phyloP scores from a whole-genome alignment of 2,113 vertebrate species.

The Elephas maximus region DNA sequence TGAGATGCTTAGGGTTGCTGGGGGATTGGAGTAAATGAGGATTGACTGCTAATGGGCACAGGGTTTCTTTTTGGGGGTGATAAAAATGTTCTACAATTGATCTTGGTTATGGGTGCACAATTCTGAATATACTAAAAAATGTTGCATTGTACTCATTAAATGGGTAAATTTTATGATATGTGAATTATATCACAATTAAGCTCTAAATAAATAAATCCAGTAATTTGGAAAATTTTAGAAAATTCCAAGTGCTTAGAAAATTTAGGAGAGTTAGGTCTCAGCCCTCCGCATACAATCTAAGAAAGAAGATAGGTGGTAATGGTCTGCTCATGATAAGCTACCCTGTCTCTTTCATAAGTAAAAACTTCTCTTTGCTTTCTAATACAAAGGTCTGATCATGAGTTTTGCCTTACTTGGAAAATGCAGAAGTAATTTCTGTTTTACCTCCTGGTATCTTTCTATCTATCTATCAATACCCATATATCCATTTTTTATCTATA shows the following conservation, averaged over 20 bases:
- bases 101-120: too few species aligned
- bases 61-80: background rate
- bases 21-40: background rate
- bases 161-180: background rate
- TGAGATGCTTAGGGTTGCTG: background rate
- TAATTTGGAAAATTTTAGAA: constrained; percentile 32
- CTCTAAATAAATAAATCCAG: background rate
- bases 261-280: constrained; percentile 11
- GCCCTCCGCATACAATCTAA: background rate
- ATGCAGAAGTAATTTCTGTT: background rate
- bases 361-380: background rate
- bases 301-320: background rate
- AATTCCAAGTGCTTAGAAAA: background rate
- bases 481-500: background rate
- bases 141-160: background rate
- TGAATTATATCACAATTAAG: background rate
- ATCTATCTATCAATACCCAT: background rate
- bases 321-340: background rate
- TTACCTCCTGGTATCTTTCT: background rate
- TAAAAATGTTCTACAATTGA: background rate
- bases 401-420: constrained; percentile 29
- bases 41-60: background rate
- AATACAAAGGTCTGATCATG: background rate
- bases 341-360: background rate
- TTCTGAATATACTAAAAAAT: too few species aligned